Base-by-base conservation (phyloP, 37 sponge, comb jelly and placozoan genomes). In the Theonella swinhoei region DNA sequence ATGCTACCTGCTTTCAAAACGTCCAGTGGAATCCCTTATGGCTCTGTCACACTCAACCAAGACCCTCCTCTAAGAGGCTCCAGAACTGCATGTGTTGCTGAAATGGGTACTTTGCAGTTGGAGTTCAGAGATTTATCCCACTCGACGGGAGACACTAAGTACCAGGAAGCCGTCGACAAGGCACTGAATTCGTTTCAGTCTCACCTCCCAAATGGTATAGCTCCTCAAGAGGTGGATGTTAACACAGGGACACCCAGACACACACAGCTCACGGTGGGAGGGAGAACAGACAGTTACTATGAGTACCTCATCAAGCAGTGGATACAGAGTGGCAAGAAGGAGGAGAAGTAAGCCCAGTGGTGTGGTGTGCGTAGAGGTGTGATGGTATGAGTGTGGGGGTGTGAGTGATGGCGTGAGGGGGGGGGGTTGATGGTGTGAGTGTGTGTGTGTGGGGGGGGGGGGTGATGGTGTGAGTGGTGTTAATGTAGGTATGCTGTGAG, bases 271-370 rank as follows among this genome's bases (percentile, higher is more conserved):
- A 94, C 92, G 26, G 68, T 96, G 25, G 98, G 98, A 14, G 92
- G 96, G 8, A 67, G 96, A 22, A 90, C 85, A 17, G 98, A 98
- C 76, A 96, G 96, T 66, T 98, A 93, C 84, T 98, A 98, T 72
- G 98, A 98, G 78, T 98, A 98, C 74, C 85, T 98, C 19, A 68
- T 98, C 22, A 98, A 98, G 64, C 93, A 93, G 42, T 93, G 94
- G 92, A 41, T 98, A 24, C 94, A 96, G 68, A 88, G 85, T 70
- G 90, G 92, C 4, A 94, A 91, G 68, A 66, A 41, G 19, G 98
- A 98, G 64, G 58, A 62, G 24, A 91, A 88, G 97, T 95, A 78
- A 39, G 88, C 3, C 38, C 7, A 31, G 35, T 35, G 63, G 35
- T 60, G 4, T 32, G 77, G 3, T 28, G 77, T 75, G 58, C 0